These are phyloP conservation scores for Cydia pomonella DNA, from an alignment of 1,140 invertebrate genomes.

Conservation along the genomic window DNA sequence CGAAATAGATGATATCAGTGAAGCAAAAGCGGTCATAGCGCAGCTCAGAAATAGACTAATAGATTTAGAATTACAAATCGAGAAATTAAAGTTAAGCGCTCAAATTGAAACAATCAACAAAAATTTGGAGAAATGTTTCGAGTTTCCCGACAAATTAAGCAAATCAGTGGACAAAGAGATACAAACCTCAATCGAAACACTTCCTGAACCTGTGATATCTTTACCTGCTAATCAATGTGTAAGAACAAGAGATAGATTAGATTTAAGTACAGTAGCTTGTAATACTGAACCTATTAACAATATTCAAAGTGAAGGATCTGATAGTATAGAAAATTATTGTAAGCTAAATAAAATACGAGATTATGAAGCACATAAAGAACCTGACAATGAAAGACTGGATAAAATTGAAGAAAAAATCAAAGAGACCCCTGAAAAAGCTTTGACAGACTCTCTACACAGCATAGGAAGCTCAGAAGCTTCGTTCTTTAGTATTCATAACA, in stretches of 20 bases:
- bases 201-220: slow-evolving; percentile 70
- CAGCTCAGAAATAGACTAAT: slow-evolving; percentile 74
- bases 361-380: slow-evolving; percentile 54
- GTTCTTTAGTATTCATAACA: slow-evolving; percentile 58
- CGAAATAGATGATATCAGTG: slow-evolving; percentile 66
- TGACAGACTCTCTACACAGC: slow-evolving; percentile 23
- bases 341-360: slow-evolving; percentile 77
- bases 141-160: slow-evolving; percentile 62
- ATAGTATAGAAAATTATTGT: slow-evolving; percentile 77
- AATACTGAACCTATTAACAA: slow-evolving; percentile 53
- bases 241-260: slow-evolving; percentile 72
- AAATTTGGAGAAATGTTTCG: slow-evolving; percentile 77
- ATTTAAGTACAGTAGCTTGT: slow-evolving; percentile 70
- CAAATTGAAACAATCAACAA: slow-evolving; percentile 80
- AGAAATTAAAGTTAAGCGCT: slow-evolving; percentile 79
- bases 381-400: slow-evolving; percentile 38
- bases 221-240: slow-evolving; percentile 55
- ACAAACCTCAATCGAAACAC: slow-evolving; percentile 56
- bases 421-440: slow-evolving; percentile 38
- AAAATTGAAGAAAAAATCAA: slow-evolving; percentile 42
- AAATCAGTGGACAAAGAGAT: slow-evolving; percentile 60
- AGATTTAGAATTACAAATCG: slow-evolving; percentile 79
- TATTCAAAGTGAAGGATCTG: slow-evolving; percentile 68
- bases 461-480: slow-evolving; percentile 63
- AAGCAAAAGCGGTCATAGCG: slow-evolving; percentile 68